Evolutionary conservation across 2,113 vertebrate species (phyloP), one percentile per base, ranked within the genome.

Genomic region (Prolemur simus): DNA sequence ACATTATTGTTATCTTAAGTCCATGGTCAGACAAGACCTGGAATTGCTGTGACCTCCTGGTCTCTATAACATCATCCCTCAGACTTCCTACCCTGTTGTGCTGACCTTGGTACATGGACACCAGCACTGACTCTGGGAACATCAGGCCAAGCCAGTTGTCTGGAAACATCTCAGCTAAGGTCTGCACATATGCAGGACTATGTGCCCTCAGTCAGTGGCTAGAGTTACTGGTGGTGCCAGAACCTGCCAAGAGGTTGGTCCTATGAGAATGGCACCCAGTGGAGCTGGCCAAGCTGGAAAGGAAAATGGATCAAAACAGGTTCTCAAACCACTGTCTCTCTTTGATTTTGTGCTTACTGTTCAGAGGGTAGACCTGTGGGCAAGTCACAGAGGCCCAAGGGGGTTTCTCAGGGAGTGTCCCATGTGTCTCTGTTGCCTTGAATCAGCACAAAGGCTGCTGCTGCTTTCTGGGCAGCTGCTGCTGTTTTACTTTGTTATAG

Each of bases 401-500:
- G 37, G 49, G 29, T 27, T 96, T 96, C 93, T 95, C 47, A 34
- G 29, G 94, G 17, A 74, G 60, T 52, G 18, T 29, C 63, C 71
- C 3, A 54, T 2, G 14, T 85, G 76, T 34, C 81, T 87, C 89
- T 60, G 15, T 85, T 85, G 76, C 54, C 29, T 86, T 73, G 73
- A 77, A 84, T 87, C 76, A 73, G 86, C 77, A 89, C 60, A 76
- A 81, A 96, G 88, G 68, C 93, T 95, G 88, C 90, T 98, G 96
- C 95, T 96, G 94, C 95, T 97, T 97, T 95, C 66, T 52, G 93
- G 39, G 27, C 90, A 94, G 77, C 90, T 96, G 73, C 64, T 94
- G 68, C 77, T 95, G 77, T 83, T 98, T 97, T 77, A 92, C 82
- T 98, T 95, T 91, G 88, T 92, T 96, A 88, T 25, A 95, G 56